These are phyloP conservation scores for Phrynosoma blainvillii DNA, from an alignment of 2,113 vertebrate genomes.

Conservation along the genomic window DNA sequence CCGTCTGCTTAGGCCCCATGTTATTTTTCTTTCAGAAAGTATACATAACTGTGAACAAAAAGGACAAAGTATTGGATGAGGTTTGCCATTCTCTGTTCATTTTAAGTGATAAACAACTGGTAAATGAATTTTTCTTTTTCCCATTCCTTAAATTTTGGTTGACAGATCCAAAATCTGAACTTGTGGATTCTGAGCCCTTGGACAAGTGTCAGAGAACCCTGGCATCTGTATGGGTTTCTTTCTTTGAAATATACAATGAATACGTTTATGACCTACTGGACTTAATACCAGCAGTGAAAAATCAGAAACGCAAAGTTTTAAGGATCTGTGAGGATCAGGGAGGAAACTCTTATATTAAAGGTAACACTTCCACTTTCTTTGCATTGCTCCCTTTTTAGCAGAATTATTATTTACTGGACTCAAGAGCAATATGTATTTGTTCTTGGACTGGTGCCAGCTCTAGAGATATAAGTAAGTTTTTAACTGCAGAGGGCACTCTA, in stretches of 20 bases:
- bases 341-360: slow-evolving; percentile 88
- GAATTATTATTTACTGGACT: background rate
- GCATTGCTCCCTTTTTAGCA: background rate
- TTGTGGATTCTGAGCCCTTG: background rate
- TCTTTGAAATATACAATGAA: slow-evolving; percentile 92
- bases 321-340: slow-evolving; percentile 86
- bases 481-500: background rate
- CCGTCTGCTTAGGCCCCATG: too few species aligned
- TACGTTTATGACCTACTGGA: slow-evolving; percentile 86
- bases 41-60: background rate
- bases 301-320: slow-evolving; percentile 79
- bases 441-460: background rate
- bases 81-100: background rate
- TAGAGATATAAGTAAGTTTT: background rate
- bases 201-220: slow-evolving; percentile 49
- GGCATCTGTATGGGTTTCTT: slow-evolving; percentile 87
- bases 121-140: background rate
- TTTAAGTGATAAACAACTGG: background rate
- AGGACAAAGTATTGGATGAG: background rate
- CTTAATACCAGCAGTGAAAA: slow-evolving; percentile 66
- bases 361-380: slow-evolving; percentile 49
- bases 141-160: slow-evolving; percentile 25
- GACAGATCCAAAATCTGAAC: slow-evolving; percentile 33
- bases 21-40: background rate
- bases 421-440: background rate